Base-by-base conservation (phyloP, 2,113 vertebrate genomes). In the Okapia johnstoni region DNA sequence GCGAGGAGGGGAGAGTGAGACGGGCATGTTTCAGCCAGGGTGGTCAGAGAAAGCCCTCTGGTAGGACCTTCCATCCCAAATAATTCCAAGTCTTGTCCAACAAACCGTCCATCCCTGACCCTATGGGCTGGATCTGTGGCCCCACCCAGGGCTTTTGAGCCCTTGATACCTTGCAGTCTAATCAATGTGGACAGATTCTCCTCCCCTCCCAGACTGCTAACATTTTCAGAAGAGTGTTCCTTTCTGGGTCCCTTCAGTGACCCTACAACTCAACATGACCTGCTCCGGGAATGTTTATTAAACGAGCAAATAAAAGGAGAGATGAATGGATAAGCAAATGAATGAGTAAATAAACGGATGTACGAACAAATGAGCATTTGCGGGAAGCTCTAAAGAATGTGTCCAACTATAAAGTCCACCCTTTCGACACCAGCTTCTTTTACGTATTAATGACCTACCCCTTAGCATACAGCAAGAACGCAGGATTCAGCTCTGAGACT, bases 391-490 rank as follows among this genome's bases (percentile, higher is more conserved):
- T 73, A 43, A 92, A 92, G 76, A 88, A 40, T 33, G 36, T 25
- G 36, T 89, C 90, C 97, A 98, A 94, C 97, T 98, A 98, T 91
- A 94, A 96, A 98, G 97, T 93, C 97, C 97, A 93, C 96, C 96
- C 98, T 96, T 97, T 86, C n/a, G 97, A 66, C 93, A 97, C 97
- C 97, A 96, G 97, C 85, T 89, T 96, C 98, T 97, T 97, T 98
- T 98, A 92, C 98, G 97, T 98, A 97, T 98, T 96, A 98, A 98
- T 98, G 63, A 85, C 84, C 88, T 94, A 87, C 94, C 93, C 97
- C 95, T 91, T 97, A 96, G 96, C 98, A 97, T 97, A 97, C 96
- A 97, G 97, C 92, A 96, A 66, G 93, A 93, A 95, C 73, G n/a
- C 70, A 86, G 58, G 85, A 79, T 97, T 89, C 95, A 77, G 36